A percentile compares a stretch with the other conserved stretches of the same genome.
These are phyloP conservation scores for Streptopelia turtur DNA, from an alignment of 2,797 vertebrate genomes.

Conservation along the genomic window DNA sequence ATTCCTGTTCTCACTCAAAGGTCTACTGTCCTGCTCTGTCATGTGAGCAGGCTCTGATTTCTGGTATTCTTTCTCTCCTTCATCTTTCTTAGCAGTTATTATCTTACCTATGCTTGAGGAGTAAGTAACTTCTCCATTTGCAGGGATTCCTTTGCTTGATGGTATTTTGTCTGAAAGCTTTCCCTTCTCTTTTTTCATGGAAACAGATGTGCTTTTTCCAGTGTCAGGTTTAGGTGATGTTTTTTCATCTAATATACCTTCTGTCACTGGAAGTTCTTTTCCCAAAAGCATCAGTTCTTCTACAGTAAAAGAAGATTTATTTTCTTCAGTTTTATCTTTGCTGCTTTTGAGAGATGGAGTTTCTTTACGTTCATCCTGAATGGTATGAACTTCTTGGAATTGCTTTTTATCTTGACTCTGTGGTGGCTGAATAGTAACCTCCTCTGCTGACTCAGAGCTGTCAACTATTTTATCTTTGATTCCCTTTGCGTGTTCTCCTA, in stretches of 20 bases:
- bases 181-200: conserved; percentile 77
- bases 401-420: neutral
- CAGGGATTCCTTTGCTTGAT: conserved; percentile 22
- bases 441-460: neutral
- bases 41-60: conserved; percentile 81
- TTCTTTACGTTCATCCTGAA: neutral
- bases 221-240: neutral
- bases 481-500: neutral
- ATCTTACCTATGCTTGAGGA: conserved; percentile 45
- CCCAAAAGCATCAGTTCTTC: neutral
- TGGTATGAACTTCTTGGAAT: neutral
- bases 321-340: conserved; percentile 28
- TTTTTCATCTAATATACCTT: neutral
- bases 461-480: neutral
- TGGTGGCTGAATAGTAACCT: neutral
- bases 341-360: neutral
- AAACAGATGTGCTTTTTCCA: conserved; percentile 36
- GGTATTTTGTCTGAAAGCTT: conserved; percentile 69
- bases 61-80: conserved; percentile 75
- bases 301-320: neutral
- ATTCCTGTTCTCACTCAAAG: conserved; percentile 76
- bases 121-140: conserved; percentile 57
- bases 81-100: conserved; percentile 79
- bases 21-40: conserved; percentile 73
- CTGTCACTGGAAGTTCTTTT: neutral